Evolutionary conservation across 1,140 invertebrate species (phyloP), one percentile per base, ranked within the genome.

Genomic region (Tetramorium alpestre): DNA sequence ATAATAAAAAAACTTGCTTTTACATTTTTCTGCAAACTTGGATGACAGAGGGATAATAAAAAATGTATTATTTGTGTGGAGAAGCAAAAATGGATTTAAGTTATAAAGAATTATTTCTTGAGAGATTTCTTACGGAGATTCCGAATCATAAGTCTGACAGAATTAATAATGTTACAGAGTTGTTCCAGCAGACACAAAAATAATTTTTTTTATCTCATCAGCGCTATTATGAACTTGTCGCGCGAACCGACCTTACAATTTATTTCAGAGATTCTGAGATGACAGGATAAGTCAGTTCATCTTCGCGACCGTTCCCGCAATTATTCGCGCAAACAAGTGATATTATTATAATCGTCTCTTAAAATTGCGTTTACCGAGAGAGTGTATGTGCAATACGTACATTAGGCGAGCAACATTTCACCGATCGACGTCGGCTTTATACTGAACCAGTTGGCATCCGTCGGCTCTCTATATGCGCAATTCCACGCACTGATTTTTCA

Each of bases 401-500:
- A 60, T 62, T 11, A 22, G 10, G 5, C 49, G 54, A 75, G 47
- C 77, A 67, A 86, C 58, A 73, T 60, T 88, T 86, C 11, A 72
- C 25, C 38, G 41, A 75, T 33, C 77, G 64, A 81, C 54, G 13
- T 49, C 11, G 62, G 33, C 41, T 80, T 41, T 28, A 44, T 28
- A 44, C 25, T 51, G 58, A 89, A 54, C 38, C 38, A 18, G 28
- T 4, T 58, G 73, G 78, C 73, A 86, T 73, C 72, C 18, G 41
- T 85, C 33, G 58, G 67, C 62, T 58, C 25, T 85, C 87, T 77
- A 51, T 78, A 88, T 73, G 72, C 58, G 73, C 41, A 73, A 73
- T 89, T 85, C 58, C 64, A n/a, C 41, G 38, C 41, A 51, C 73
- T 85, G 80, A 88, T 89, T 81, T 88, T 78, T 78, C 73, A 86